Base-by-base conservation (phyloP, 2,797 vertebrate genomes). In the Anniella stebbinsi region DNA sequence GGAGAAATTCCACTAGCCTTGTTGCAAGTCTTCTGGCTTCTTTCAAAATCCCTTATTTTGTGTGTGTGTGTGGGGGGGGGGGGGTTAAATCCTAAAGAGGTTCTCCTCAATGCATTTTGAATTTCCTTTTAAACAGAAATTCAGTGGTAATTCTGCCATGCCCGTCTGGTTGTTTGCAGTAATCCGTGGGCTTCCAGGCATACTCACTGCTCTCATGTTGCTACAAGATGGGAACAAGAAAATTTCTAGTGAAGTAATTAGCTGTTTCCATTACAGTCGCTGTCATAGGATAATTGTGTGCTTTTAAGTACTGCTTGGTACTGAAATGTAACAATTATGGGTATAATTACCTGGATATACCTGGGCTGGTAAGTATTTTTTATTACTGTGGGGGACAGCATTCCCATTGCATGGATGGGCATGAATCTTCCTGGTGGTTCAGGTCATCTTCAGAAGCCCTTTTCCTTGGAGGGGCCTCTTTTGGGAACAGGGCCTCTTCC, bases 261-360 rank as follows among this genome's bases (percentile, higher is more conserved):
- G 94, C 72, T 92, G 91, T 90, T 93, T 93, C 93, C 95, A 92
- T 94, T 92, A 93, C 94, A 91, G 92, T 89, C 88, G 90, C 93
- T 92, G 94, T 93, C 92, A 93, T 83, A 87, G 89, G 91, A 92
- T 95, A 96, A 96, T 95, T 95, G 92, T 91, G 87, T 0, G 0
- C 94, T 92, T 92, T 96, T 92, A 96, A 94, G 94, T 92, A 93
- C 92, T 70, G 84, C 91, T 94, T 94, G 94, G 92, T 94, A 93
- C 93, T 89, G 90, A 95, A 95, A 94, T 93, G 92, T 70, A 91
- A 92, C 93, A 96, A 94, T 96, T 96, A 96, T 84, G 80, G 78
- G 0, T 0, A 80, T 94, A 95, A 95, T 96, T 95, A 94, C 70
- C 84, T 95, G 86, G 84, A 92, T 0, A 28, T 92, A 91, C 78